Base-by-base conservation (phyloP, 2,113 vertebrate species). In the Nestor notabilis region DNA sequence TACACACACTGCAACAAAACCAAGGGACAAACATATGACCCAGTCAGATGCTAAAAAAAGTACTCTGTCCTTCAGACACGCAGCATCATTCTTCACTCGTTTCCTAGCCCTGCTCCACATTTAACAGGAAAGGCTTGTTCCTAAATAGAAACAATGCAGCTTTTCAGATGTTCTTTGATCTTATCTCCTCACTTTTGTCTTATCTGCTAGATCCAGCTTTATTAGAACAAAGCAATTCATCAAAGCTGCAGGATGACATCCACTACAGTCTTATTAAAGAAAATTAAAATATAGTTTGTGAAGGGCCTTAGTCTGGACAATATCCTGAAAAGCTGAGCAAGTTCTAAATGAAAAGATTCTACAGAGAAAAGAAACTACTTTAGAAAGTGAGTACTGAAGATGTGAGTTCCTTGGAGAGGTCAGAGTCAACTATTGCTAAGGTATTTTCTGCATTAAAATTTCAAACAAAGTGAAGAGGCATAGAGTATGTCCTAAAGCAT, bases 121-220 rank as follows among this genome's bases (percentile, higher is more conserved):
- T 71, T 66, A 69, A 89, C 76, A 90, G 83, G 68, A 91, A 83
- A 61, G 83, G 84, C 58, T 89, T 56, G 55, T 13, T 80, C 83
- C 83, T 58, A 93, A 93, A 89, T 31, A 95, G 88, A 92, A 94
- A 84, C 88, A 89, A 89, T 58, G 84, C 72, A 77, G 86, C 71
- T 93, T 69, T 92, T 65, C 75, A 88, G 78, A 83, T 76, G 74
- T 93, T 89, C 83, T 80, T 46, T 15, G 31, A 75, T 70, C 83
- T 77, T 50, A 49, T n/a, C 63, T 71, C 83, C 55, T 85, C 88
- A 56, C n/a, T 68, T 20, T 27, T 17, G 9, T 3, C 20, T 71
- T 95, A 95, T 94, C 97, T 75, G 74, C 49, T 71, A 69, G 68
- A 75, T 60, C 61, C 77, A 96, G 65, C 83, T 50, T 75, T 60